Percentiles rank a stretch among this genome's conserved stretches.
Conservation (phyloP, 2,797 vertebrate genomes). For the Oreochromis grahami region DNA sequence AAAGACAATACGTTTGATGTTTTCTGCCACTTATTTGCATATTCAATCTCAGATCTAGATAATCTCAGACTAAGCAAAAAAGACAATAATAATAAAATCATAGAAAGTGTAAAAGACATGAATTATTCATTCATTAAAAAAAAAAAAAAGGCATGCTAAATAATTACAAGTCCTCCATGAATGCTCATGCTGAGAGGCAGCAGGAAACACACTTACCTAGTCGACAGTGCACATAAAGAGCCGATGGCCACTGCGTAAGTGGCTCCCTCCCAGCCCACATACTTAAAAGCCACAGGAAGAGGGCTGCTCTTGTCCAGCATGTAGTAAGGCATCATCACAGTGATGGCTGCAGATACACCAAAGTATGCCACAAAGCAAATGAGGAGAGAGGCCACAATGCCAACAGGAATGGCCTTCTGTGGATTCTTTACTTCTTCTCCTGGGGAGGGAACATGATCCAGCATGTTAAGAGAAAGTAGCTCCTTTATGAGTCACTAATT, state of each 20-base stretch:
- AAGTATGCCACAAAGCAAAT: conserved; percentile 97
- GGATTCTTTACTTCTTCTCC: conserved; percentile 99
- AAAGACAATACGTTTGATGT: background rate
- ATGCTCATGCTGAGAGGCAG: conserved; percentile 12
- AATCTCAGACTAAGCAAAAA: background rate
- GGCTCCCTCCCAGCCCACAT: conserved; percentile 90
- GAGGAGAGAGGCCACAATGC: conserved; percentile 92
- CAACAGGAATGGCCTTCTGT: conserved; percentile 94
- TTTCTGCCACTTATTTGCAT: background rate
- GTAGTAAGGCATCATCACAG: conserved; percentile 97
- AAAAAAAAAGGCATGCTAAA: background rate
- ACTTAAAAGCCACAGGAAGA: conserved; percentile 89
- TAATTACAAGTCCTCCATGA: background rate
- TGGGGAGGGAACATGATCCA: conserved; percentile 32
- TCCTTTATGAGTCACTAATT: background rate
- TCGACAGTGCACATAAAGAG: conserved; percentile 92
- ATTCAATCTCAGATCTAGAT: background rate
- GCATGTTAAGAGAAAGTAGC: background rate
- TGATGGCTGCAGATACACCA: conserved; percentile 91
- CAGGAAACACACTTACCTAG: conserved; percentile 80
- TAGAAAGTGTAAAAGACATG: background rate
- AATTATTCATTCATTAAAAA: background rate
- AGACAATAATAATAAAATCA: background rate
- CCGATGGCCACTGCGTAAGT: conserved; percentile 92
- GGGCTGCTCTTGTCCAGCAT: conserved; percentile 89